Base-by-base conservation (phyloP, 2,113 vertebrate species). In the Taxidea taxus region DNA sequence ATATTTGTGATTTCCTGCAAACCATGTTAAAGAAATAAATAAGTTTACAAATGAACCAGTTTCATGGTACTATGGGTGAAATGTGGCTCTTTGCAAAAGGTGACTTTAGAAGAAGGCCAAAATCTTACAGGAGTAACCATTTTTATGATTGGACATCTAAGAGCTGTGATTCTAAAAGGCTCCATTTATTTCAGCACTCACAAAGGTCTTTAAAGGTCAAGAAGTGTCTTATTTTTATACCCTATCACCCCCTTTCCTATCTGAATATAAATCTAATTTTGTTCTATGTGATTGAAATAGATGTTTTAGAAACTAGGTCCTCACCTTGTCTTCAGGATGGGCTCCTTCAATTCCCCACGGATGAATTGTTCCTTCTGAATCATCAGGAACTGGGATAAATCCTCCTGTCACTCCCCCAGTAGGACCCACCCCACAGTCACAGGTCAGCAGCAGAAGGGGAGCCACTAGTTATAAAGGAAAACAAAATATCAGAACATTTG, bases 241-340 rank as follows among this genome's bases (percentile, higher is more conserved):
- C 23, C 7, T 6, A 37, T 34, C 47, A 6, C 0, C 51, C 14
- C 44, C 5, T 47, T 86, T 77, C 39, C 47, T 74, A n/a, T 56
- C 29, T 80, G 72, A 83, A 2, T 62, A 42, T 20, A 54, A 92
- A 81, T 72, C 4, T 0, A 51, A 51, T 16, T 54, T 88, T 72
- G 72, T 29, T 86, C 51, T 14, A 10, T 18, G 11, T 31, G 34
- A 66, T 27, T 62, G 10, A 86, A 78, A 25, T 85, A 51, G 72
- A n/a, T 77, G 16, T 49, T 98, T 95, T 95, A 83, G 85, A 94
- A 95, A 97, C 27, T 6, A 3, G 31, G 5, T 96, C 96, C 98
- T 99, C 92, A 99, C 99, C 98, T 99, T 98, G 97, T 99, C 99
- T 98, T 99, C 99, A 94, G 99, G 99, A 37, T 98, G 99, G 83